Evolutionary conservation across 2,797 vertebrate species (phyloP).

Genomic region (Arctocebus calabarensis): DNA sequence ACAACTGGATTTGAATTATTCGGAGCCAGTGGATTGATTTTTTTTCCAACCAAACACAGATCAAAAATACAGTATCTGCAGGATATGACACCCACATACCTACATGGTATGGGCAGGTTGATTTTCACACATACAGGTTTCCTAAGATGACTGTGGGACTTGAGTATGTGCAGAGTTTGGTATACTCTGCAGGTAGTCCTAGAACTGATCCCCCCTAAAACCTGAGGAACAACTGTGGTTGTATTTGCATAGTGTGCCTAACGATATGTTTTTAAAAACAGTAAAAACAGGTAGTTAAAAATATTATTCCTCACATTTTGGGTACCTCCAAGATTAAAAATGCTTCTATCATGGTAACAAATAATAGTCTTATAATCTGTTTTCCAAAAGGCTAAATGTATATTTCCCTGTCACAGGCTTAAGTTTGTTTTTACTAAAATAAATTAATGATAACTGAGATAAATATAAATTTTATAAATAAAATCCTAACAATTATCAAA

Average conservation of each 20-base stretch:
- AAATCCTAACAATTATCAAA: not conserved
- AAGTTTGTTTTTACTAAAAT: constrained; percentile 38
- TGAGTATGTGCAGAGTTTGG: not conserved
- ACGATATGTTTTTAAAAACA: not conserved
- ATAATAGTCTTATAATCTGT: not conserved
- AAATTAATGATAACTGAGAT: not conserved
- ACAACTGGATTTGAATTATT: not conserved
- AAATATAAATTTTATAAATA: constrained; percentile 53
- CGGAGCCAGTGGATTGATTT: not conserved
- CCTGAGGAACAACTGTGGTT: not conserved
- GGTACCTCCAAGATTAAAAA: constrained; percentile 23
- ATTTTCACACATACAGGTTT: not conserved
- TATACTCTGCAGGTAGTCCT: not conserved
- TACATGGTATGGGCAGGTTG: too few species aligned
- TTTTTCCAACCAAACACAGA: not conserved
- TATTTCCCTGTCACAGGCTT: not conserved
- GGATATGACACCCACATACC: not conserved
- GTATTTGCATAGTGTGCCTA: not conserved
- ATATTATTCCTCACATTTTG: constrained; percentile 4
- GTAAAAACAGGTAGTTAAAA: constrained; percentile 5
- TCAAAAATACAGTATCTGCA: not conserved
- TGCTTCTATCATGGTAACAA: not conserved
- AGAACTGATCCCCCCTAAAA: not conserved
- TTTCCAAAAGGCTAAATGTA: not conserved
- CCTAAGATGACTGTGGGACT: not conserved